Conservation (phyloP, 2,113 vertebrate genomes). For the Amazona vittata region DNA sequence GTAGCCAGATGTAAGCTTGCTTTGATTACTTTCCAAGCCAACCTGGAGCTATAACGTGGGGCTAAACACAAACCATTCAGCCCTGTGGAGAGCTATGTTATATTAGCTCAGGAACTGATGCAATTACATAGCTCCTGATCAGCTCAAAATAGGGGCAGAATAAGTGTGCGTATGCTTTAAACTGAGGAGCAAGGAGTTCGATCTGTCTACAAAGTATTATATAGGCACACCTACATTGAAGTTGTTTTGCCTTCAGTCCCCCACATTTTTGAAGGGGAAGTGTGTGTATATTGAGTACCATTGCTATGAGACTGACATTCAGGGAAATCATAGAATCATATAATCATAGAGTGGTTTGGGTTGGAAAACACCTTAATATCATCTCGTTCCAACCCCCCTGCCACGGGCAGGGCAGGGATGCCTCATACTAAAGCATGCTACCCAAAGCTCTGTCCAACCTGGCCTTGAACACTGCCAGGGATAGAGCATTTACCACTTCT, state of each 20-base stretch:
- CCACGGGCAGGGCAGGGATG: not conserved
- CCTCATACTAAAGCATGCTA: not conserved
- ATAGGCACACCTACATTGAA: not conserved
- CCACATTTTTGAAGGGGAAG: not conserved
- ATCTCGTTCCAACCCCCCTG: not conserved
- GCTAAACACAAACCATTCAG: not conserved
- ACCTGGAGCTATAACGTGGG: not conserved
- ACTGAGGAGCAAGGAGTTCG: not conserved
- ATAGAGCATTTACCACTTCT: not conserved
- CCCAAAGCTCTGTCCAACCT: not conserved
- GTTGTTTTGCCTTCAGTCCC: not conserved
- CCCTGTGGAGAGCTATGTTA: not conserved
- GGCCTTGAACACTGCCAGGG: not conserved
- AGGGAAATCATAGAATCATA: not conserved
- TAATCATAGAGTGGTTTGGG: not conserved
- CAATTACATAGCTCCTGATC: not conserved
- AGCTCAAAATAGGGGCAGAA: not conserved
- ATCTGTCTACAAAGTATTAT: not conserved
- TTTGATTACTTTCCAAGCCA: slow-evolving; percentile 8
- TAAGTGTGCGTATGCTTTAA: not conserved
- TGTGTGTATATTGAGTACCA: not conserved
- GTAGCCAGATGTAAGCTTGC: not conserved
- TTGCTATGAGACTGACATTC: not conserved
- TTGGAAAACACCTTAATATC: not conserved
- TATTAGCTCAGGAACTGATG: slow-evolving; percentile 24